Evolutionary conservation across 1,140 invertebrate genomes (phyloP).

Genomic region (Lepidotrigona ventralis): DNA sequence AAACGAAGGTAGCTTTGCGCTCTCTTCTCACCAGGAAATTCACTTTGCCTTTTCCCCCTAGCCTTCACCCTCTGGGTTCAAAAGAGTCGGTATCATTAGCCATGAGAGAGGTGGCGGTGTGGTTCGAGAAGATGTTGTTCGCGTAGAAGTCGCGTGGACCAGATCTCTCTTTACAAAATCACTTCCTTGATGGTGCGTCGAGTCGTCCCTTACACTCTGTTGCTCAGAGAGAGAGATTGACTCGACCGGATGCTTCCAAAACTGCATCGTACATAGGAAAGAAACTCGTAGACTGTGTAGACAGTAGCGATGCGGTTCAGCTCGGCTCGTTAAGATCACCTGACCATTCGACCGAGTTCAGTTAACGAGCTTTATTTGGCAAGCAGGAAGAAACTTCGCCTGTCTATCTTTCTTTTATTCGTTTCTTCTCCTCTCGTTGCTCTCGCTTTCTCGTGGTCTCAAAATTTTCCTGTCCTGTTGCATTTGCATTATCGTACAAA

Average conservation of each 20-base stretch:
- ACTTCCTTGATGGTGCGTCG: slow-evolving; percentile 17
- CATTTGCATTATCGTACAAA: no score
- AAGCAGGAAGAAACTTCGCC: background rate
- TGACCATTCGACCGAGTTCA: slow-evolving; percentile 13
- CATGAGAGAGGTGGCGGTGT: no score
- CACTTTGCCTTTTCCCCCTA: background rate
- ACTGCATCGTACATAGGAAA: background rate
- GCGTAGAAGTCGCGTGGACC: background rate
- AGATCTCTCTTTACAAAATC: slow-evolving; percentile 29
- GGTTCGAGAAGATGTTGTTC: background rate
- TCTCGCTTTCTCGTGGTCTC: background rate
- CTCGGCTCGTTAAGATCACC: slow-evolving; percentile 33
- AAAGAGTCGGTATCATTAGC: slow-evolving; percentile 11
- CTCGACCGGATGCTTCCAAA: slow-evolving; percentile 51
- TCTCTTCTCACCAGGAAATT: background rate
- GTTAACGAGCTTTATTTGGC: slow-evolving; percentile 30
- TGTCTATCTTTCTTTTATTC: no score
- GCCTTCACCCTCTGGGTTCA: background rate
- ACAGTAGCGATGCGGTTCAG: background rate
- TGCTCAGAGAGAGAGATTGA: slow-evolving; percentile 13
- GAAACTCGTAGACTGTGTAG: background rate
- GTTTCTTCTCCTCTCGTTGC: no score
- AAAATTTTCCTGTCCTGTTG: background rate
- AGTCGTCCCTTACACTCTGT: slow-evolving; percentile 40
- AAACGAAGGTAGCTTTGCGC: background rate